Percentiles rank a stretch among this genome's conserved stretches.
These are phyloP conservation scores for Epizoanthus stellaris DNA, from an alignment of 92 coral and sea anemone species.

Conservation along the genomic window DNA sequence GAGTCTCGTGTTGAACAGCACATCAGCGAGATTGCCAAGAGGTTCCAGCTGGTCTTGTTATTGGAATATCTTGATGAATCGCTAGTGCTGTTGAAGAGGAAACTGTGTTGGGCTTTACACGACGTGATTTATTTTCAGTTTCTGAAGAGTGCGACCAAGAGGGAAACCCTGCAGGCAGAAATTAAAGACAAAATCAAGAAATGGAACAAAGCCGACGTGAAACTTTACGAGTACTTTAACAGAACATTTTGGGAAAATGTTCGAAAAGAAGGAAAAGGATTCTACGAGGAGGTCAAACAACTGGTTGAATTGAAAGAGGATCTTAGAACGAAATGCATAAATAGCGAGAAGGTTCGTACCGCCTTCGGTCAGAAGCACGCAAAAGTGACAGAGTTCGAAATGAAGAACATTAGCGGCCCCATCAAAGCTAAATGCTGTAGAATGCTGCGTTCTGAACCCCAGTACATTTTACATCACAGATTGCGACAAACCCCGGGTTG, in stretches of 20 bases:
- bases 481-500: constrained; percentile 34
- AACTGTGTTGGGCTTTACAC: constrained; percentile 34
- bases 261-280: constrained; percentile 2
- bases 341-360: not conserved
- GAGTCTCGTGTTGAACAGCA: constrained; percentile 12
- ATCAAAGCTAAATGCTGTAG: constrained; percentile 14
- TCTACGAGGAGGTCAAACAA: not conserved
- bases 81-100: constrained; percentile 25
- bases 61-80: constrained; percentile 33
- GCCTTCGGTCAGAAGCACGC: constrained; percentile 11
- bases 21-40: not conserved
- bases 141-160: constrained; percentile 24
- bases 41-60: constrained; percentile 30
- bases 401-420: constrained; percentile 6
- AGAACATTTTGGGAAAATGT: constrained; percentile 26
- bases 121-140: constrained; percentile 34
- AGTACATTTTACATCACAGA: constrained; percentile 27
- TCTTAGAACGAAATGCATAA: not conserved
- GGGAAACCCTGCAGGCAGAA: constrained; percentile 4
- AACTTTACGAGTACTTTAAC: constrained; percentile 26
- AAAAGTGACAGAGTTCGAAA: constrained; percentile 6
- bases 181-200: constrained; percentile 2
- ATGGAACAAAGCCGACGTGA: not conserved
- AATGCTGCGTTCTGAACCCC: constrained; percentile 15
- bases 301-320: not conserved